A percentile compares a stretch with the other conserved stretches of the same genome.
Evolutionary conservation across 2,888 invertebrate species (phyloP).

Genomic region (Chromoteleia sp.): DNA sequence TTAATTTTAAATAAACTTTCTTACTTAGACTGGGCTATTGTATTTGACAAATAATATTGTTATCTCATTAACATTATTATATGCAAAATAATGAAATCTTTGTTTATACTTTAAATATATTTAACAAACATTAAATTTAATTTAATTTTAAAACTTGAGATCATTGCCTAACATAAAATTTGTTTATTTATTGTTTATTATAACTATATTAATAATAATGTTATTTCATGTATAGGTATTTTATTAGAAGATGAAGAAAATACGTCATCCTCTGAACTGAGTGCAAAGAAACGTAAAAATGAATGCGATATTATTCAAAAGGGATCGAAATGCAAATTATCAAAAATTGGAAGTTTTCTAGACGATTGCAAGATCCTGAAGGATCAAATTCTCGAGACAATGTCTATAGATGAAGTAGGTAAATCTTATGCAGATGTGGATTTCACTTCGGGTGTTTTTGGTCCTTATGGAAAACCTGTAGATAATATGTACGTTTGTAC

Average conservation of each 20-base stretch:
- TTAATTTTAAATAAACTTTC: no score
- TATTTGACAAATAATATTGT: no score
- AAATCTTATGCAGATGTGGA: background rate
- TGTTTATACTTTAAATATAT: no score
- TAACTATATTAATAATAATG: background rate
- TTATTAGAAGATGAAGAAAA: conserved; percentile 64
- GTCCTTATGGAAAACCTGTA: conserved; percentile 85
- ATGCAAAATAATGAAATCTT: no score
- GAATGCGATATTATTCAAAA: conserved; percentile 73
- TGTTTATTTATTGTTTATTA: background rate
- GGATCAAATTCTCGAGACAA: conserved; percentile 20
- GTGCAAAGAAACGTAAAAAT: conserved; percentile 74
- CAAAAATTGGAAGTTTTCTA: conserved; percentile 71
- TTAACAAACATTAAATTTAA: no score
- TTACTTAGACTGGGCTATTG: no score
- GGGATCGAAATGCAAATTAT: conserved; percentile 73
- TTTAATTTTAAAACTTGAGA: no score
- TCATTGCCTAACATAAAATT: conserved; percentile 40
- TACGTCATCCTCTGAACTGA: conserved; percentile 45
- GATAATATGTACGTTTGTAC: conserved; percentile 87
- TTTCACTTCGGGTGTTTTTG: conserved; percentile 70
- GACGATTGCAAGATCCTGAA: conserved; percentile 72
- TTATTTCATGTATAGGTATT: conserved; percentile 56
- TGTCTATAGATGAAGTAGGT: conserved; percentile 10
- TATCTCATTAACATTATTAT: no score